Percentiles rank a stretch among this genome's conserved stretches.
Evolutionary conservation across 2,113 vertebrate species (phyloP).

Genomic region (Anolis sagrei): DNA sequence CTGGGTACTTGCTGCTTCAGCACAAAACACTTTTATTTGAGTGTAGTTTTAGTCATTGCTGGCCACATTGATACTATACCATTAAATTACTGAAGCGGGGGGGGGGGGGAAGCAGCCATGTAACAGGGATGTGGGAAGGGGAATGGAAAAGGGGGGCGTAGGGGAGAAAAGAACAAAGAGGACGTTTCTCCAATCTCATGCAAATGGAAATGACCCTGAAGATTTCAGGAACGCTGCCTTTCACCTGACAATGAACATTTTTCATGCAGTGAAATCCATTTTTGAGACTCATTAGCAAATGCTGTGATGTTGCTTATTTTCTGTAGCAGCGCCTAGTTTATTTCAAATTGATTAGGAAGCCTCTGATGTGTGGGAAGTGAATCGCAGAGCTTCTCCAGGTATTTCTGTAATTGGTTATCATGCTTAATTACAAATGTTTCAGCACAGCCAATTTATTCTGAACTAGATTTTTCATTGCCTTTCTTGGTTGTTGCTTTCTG

Average conservation of each 20-base stretch:
- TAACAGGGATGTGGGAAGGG: slow-evolving; percentile 60
- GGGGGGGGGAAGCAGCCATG: slow-evolving; percentile 17
- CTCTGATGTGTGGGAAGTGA: slow-evolving; percentile 73
- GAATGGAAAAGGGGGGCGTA: background rate
- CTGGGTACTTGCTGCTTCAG: slow-evolving; percentile 65
- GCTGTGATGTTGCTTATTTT: slow-evolving; percentile 83
- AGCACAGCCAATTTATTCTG: slow-evolving; percentile 72
- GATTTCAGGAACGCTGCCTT: slow-evolving; percentile 73
- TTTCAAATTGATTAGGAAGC: slow-evolving; percentile 79
- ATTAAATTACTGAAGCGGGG: slow-evolving; percentile 61
- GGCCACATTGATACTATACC: slow-evolving; percentile 64
- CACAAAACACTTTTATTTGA: slow-evolving; percentile 64
- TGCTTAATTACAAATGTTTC: slow-evolving; percentile 80
- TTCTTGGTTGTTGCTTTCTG: slow-evolving; percentile 60
- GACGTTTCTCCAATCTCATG: slow-evolving; percentile 75
- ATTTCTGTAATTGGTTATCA: slow-evolving; percentile 80
- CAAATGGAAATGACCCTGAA: slow-evolving; percentile 79
- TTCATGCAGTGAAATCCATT: slow-evolving; percentile 80
- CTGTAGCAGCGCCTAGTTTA: slow-evolving; percentile 69
- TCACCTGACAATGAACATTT: slow-evolving; percentile 77
- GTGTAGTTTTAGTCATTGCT: slow-evolving; percentile 71
- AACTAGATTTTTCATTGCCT: slow-evolving; percentile 67
- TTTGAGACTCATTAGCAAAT: slow-evolving; percentile 79
- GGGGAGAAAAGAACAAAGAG: slow-evolving; percentile 71
- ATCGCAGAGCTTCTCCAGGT: slow-evolving; percentile 75